Percentiles rank a stretch among this genome's conserved stretches.
Conservation (phyloP, 1,140 invertebrate species). For the Thaumatotibia leucotreta region DNA sequence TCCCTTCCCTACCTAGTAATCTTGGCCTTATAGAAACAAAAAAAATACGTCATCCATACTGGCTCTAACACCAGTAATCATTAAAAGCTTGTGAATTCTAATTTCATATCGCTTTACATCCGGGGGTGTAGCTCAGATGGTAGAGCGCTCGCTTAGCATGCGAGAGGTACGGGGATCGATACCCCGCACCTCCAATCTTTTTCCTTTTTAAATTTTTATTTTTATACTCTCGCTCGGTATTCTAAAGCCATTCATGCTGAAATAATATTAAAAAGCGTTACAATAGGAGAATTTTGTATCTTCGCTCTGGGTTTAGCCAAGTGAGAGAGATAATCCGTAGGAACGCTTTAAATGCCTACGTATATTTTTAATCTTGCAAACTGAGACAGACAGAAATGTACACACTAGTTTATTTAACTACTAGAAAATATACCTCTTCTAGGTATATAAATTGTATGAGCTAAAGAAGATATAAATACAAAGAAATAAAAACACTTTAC, state of each 20-base stretch:
- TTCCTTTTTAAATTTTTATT: slow-evolving; percentile 33
- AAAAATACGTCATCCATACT: background rate
- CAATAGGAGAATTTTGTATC: background rate
- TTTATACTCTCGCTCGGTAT: background rate
- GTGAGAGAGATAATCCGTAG: background rate
- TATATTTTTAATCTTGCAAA: background rate
- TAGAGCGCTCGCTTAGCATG: slow-evolving; percentile 89
- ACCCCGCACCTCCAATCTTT: slow-evolving; percentile 81
- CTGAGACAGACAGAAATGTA: background rate
- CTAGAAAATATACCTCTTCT: background rate
- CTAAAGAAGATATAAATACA: too few species aligned
- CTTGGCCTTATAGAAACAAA: too few species aligned
- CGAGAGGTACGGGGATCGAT: slow-evolving; percentile 88
- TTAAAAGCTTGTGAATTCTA: background rate
- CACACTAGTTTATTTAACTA: too few species aligned
- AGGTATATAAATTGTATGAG: too few species aligned
- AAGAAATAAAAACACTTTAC: too few species aligned
- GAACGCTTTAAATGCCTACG: background rate
- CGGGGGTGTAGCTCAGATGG: slow-evolving; percentile 86
- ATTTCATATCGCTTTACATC: background rate
- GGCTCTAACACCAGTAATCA: background rate
- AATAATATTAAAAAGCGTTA: background rate
- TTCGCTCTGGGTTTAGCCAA: background rate
- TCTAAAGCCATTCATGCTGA: background rate
- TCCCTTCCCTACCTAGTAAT: too few species aligned